Base-by-base conservation (phyloP, 1,140 invertebrate species). In the Heliconius eleuchia region DNA sequence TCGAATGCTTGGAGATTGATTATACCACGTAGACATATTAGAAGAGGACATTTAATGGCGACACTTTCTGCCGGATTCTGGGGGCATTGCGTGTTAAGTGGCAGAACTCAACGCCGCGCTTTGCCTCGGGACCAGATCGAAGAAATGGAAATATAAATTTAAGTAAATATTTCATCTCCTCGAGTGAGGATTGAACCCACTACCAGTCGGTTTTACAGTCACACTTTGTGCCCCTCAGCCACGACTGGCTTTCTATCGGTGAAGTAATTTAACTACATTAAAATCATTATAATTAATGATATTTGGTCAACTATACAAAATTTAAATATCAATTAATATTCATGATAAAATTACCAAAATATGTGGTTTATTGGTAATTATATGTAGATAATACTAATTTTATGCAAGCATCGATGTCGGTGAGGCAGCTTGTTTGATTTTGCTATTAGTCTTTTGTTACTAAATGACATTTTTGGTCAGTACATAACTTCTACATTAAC, bases 371-470 rank as follows among this genome's bases (percentile, higher is more conserved):
- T 66, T 27, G 23, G 23, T 66, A 66, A 66, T 30, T 18, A 66
- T 7, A 30, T 30, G 23, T 66, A 66, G 23, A 27, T 66, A 27
- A 66, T 66, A 66, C 60, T 30, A 66, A 66, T 66, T 66, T 66
- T 66, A 66, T 66, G 60, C 60, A 66, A 66, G 60, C 60, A 66
- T 66, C 27, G 9, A 66, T 66, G 60, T 66, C n/a, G 60, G 23
- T 66, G 23, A 27, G 27, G 27, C 60, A 27, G 60, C 27, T 66
- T 5, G 13, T 66, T 66, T 66, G 60, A 66, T 30, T 66, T 66
- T 60, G n/a, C 19, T 2, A 27, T 23, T 23, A 7, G 55, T 60
- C 11, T 60, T 23, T 7, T 13, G 3, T 30, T 66, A 27, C 11
- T 30, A 66, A 23, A 30, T 30, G 0, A 23, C 8, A 9, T 30